These are phyloP conservation scores for Zaprionus ornatus DNA, from an alignment of 1,140 invertebrate species.

Conservation along the genomic window DNA sequence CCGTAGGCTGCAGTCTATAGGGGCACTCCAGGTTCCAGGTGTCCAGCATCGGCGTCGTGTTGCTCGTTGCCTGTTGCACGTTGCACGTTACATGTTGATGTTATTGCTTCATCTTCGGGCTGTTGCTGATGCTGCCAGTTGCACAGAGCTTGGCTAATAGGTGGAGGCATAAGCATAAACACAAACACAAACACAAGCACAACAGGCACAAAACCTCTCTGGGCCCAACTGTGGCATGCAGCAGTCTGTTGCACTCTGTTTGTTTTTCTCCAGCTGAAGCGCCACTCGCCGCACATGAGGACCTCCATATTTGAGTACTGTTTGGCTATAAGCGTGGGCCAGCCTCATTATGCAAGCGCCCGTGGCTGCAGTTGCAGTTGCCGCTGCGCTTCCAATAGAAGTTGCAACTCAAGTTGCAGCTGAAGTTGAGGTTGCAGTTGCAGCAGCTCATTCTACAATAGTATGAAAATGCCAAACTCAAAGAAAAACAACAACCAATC, in stretches of 20 bases:
- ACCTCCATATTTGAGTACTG: constrained; percentile 5
- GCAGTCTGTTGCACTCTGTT: constrained; percentile 8
- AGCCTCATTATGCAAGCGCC: constrained; percentile 33
- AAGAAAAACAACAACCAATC: neutral
- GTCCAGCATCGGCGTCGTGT: neutral
- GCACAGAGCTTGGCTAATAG: constrained; percentile 35
- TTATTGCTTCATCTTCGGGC: constrained; percentile 38
- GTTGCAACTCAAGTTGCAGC: neutral
- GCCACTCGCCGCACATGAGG: constrained; percentile 18
- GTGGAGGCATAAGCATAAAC: constrained; percentile 1
- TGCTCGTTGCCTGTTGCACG: constrained; percentile 7
- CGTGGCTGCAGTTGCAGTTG: neutral
- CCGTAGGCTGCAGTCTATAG: neutral
- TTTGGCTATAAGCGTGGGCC: constrained; percentile 3
- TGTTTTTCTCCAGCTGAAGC: constrained; percentile 22
- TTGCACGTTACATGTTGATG: constrained; percentile 19
- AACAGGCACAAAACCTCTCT: neutral
- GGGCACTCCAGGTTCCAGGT: constrained; percentile 18
- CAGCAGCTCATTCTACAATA: constrained; percentile 15
- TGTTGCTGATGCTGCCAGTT: constrained; percentile 23
- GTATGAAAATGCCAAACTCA: neutral
- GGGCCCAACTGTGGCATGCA: constrained; percentile 13
- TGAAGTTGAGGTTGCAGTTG: constrained; percentile 19
- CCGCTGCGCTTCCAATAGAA: neutral
- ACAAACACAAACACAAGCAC: neutral